Conservation (phyloP, 53 echinoderm and acorn worm species). For the Astropecten irregularis region DNA sequence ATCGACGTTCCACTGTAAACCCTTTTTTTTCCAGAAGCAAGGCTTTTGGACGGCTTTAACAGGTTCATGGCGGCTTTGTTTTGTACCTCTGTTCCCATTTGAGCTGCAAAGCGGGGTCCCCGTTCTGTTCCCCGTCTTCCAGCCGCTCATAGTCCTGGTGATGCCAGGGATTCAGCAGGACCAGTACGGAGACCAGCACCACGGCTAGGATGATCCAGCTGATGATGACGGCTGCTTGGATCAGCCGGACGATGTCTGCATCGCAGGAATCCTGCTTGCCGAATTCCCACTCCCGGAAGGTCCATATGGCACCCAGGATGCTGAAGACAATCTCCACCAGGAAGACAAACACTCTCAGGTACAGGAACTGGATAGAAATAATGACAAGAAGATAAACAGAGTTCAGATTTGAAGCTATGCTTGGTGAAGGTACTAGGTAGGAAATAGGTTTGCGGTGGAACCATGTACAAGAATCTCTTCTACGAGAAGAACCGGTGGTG, state of each 20-base stretch:
- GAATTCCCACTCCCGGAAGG: constrained; percentile 61
- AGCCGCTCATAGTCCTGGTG: not conserved
- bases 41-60: no score
- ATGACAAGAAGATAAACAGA: not conserved
- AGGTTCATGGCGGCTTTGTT: no score
- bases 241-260: constrained; percentile 15
- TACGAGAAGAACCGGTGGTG: no score
- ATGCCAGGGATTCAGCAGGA: constrained; percentile 67
- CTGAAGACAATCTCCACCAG: constrained; percentile 83
- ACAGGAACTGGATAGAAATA: constrained; percentile 58
- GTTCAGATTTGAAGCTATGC: not conserved
- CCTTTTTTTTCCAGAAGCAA: no score
- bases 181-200: constrained; percentile 45
- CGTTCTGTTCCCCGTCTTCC: constrained; percentile 5
- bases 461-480: no score
- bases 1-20: no score
- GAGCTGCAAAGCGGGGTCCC: constrained; percentile 10
- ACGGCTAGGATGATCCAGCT: constrained; percentile 72
- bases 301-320: constrained; percentile 76
- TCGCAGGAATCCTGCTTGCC: constrained; percentile 35
- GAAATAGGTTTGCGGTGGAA: no score
- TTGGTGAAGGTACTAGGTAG: not conserved
- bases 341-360: constrained; percentile 82
- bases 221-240: constrained; percentile 66
- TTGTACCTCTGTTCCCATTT: constrained; percentile 73